These are phyloP conservation scores for Zosterops borbonicus DNA, from an alignment of 2,113 vertebrate genomes.

Conservation along the genomic window DNA sequence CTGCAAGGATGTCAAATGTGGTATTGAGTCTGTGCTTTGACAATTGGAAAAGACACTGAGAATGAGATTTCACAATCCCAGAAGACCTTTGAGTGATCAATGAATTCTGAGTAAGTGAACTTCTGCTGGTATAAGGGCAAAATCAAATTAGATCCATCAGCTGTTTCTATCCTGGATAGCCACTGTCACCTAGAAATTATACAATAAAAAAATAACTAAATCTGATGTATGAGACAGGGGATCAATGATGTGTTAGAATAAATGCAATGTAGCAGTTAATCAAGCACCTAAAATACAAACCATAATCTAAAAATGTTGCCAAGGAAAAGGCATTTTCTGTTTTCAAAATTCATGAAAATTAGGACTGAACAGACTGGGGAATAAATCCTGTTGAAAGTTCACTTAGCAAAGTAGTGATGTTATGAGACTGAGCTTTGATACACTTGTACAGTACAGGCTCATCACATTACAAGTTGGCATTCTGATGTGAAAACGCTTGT, in stretches of 20 bases:
- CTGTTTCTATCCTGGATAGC: conserved; percentile 31
- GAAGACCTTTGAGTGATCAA: conserved; percentile 39
- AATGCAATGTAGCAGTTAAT: conserved; percentile 48
- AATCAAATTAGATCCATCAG: conserved; percentile 57
- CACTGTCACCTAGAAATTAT: conserved; percentile 21
- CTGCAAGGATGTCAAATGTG: conserved; percentile 3
- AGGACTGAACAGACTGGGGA: background rate
- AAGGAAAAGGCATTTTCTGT: background rate
- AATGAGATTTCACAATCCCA: conserved; percentile 55
- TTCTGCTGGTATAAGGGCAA: conserved; percentile 49
- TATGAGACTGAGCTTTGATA: conserved; percentile 28
- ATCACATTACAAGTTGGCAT: background rate
- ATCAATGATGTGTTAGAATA: conserved; percentile 22
- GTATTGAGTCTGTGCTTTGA: conserved; percentile 26
- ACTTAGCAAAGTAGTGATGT: background rate
- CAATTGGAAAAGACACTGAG: conserved; percentile 25
- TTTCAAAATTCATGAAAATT: conserved; percentile 27
- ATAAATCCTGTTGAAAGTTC: conserved; percentile 37
- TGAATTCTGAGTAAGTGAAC: conserved; percentile 50
- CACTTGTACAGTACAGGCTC: background rate
- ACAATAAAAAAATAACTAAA: conserved; percentile 44
- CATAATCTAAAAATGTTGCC: background rate
- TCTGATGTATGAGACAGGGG: conserved; percentile 15
- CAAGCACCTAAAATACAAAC: conserved; percentile 23
- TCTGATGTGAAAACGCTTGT: conserved; percentile 32